These are phyloP conservation scores for Daphoenositta chrysoptera DNA, from an alignment of 2,113 vertebrate genomes.

Conservation along the genomic window DNA sequence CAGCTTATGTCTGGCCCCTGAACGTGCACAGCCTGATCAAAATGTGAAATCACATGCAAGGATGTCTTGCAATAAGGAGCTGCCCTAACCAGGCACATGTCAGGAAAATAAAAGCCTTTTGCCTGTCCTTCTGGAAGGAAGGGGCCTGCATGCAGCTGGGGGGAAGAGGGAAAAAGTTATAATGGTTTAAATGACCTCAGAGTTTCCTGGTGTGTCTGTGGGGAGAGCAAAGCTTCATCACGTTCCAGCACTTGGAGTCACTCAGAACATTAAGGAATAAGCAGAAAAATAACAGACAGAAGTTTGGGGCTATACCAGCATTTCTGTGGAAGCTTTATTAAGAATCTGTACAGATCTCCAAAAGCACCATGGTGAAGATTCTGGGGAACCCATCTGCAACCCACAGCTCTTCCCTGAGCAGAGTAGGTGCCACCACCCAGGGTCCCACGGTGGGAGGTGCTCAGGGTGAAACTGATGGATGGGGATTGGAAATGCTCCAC, in stretches of 20 bases:
- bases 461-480: neutral
- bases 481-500: neutral
- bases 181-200: conserved; percentile 46
- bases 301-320: neutral
- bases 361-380: neutral
- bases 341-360: neutral
- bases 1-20: neutral
- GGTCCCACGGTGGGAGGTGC: neutral
- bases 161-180: neutral
- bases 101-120: neutral
- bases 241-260: neutral
- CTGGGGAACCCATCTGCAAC: neutral
- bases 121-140: conserved; percentile 9
- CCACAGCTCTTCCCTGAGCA: fast-evolving
- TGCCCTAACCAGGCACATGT: neutral
- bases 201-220: conserved; percentile 20
- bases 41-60: neutral
- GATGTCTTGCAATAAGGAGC: neutral
- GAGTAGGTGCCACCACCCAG: fast-evolving
- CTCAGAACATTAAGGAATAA: neutral
- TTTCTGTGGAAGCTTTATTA: neutral
- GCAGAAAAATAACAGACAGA: neutral
- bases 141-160: neutral
- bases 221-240: neutral
- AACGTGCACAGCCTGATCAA: neutral